Base-by-base conservation (phyloP, 2,113 vertebrate species). In the Lepus timidus region DNA sequence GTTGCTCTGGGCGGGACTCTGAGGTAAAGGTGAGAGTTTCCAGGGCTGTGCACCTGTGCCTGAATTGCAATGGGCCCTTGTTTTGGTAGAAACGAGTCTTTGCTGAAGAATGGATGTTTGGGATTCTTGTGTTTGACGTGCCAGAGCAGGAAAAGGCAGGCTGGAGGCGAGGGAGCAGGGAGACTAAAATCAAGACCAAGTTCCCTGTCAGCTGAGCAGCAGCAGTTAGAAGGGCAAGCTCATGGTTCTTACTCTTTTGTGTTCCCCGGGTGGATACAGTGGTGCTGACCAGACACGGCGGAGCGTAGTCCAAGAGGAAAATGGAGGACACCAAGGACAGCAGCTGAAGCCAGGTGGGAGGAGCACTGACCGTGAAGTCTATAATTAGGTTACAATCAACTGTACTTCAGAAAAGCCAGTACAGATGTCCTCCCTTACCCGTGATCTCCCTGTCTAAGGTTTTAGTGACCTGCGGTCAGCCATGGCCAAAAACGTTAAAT, bases 341-440 rank as follows among this genome's bases (percentile, higher is more conserved):
- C 44, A 44, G 44, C 44, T 44, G 44, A 9, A 44, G 44, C 44
- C 44, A 44, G 44, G 44, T 7, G 44, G 76, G 33, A 64, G 29
- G 78, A 75, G 23, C 76, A 71, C 4, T 33, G 55, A 82, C 36
- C 82, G n/a, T 16, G 64, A 61, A 71, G 29, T 62, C 16, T n/a
- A 12, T 39, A 67, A 85, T 85, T 85, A 62, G 62, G 61, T 65
- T 64, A 68, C 4, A 76, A 55, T 64, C 67, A 44, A 58, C 17
- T 49, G 33, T 51, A n/a, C 75, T 89, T 88, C 36, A 76, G 67
- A 92, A 89, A 61, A 17, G 75, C 62, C 73, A 89, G 44, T 76
- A 31, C 31, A 10, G 7, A 3, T 27, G 23, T 36, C 49, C 27
- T 67, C 20, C 10, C 12, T 33, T 49, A 19, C 33, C 9, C 4